phyloP scores from a whole-genome alignment of 2,888 invertebrate genomes.

The Microplitis deprimator region DNA sequence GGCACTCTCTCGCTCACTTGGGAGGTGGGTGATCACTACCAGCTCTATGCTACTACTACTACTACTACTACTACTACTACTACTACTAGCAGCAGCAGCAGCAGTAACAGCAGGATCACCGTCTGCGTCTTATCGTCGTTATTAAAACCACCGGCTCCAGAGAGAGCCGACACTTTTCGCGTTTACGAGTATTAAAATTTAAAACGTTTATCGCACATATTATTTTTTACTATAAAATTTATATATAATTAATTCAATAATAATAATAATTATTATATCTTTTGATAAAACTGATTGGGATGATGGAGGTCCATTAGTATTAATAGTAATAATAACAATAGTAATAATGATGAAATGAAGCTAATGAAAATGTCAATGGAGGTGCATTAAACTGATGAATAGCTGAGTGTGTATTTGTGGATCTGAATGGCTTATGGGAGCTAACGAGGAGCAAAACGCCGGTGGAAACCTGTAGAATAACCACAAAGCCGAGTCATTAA shows the following conservation, averaged over 20 bases:
- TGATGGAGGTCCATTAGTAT: too few relatives aligned
- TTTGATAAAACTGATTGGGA: too few relatives aligned
- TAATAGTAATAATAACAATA: not conserved
- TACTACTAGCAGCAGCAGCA: not conserved
- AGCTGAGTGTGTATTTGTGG: not conserved
- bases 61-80: not conserved
- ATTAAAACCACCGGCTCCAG: slow-evolving; percentile 22
- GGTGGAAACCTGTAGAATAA: slow-evolving; percentile 20
- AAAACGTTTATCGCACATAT: not conserved
- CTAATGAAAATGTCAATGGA: not conserved
- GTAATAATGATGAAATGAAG: not conserved
- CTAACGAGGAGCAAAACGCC: not conserved
- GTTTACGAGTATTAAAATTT: not conserved
- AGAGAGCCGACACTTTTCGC: not conserved
- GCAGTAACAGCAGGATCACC: not conserved
- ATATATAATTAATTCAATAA: not conserved
- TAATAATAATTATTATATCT: not conserved
- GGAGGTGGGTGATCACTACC: slow-evolving; percentile 3
- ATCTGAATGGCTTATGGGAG: not conserved
- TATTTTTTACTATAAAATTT: not conserved
- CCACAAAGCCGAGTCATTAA: slow-evolving; percentile 24
- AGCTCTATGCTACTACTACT: not conserved
- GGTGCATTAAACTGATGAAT: not conserved
- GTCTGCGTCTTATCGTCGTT: slow-evolving; percentile 25
- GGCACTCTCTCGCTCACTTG: slow-evolving; percentile 14